These are phyloP conservation scores for Sisor rabdophorus DNA, from an alignment of 2,113 vertebrate species.

Conservation along the genomic window DNA sequence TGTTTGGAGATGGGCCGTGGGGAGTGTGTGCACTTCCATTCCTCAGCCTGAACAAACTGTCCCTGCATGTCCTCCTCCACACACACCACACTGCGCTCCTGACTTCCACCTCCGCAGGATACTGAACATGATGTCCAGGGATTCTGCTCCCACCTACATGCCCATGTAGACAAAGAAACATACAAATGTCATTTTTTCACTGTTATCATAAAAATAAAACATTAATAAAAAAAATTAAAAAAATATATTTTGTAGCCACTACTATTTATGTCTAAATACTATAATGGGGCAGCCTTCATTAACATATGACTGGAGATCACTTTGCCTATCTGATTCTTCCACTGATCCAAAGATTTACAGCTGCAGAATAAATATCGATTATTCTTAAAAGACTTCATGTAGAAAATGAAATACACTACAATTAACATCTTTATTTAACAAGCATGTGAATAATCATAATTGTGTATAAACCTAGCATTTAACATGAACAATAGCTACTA, in stretches of 20 bases:
- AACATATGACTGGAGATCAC: neutral
- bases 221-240: neutral
- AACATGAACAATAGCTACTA: too few species aligned
- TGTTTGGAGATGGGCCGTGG: constrained; percentile 78
- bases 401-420: too few species aligned
- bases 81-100: constrained; percentile 83
- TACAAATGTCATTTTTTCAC: neutral
- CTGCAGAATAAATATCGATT: neutral
- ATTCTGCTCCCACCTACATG: constrained; percentile 85
- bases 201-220: too few species aligned
- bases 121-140: constrained; percentile 90
- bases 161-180: neutral
- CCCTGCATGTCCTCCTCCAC: constrained; percentile 86
- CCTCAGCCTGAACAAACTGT: constrained; percentile 80
- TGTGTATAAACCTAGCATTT: too few species aligned
- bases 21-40: constrained; percentile 92
- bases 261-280: neutral
- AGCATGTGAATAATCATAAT: neutral
- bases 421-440: neutral
- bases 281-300: neutral
- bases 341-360: neutral
- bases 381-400: neutral
- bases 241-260: neutral
- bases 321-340: neutral
- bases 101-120: constrained; percentile 85